Base-by-base conservation (phyloP, 2,113 vertebrate genomes). In the Galeopterus variegatus region DNA sequence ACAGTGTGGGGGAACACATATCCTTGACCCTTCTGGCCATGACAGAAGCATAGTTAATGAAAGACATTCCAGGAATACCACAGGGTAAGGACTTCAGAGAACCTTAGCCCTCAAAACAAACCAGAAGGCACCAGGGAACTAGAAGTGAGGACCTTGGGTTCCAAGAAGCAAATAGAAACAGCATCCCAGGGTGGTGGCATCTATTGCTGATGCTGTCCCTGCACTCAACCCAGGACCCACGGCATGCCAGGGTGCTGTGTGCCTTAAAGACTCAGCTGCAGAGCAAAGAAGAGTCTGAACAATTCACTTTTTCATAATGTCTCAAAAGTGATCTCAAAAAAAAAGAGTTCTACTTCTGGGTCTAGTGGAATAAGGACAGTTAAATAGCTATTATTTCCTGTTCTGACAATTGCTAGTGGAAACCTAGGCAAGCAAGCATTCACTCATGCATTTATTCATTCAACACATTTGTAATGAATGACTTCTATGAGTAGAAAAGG, bases 111-210 rank as follows among this genome's bases (percentile, higher is more conserved):
- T 97, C 15, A 10, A 89, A 69, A 92, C 33, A 82, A 75, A 52
- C 19, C 4, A 88, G 8, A 64, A 76, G 17, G 41, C 12, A 36
- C 36, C 36, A 81, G 21, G 28, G 31, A 19, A 56, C 60, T 45
- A n/a, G 28, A 95, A 82, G 36, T 14, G 69, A 95, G 85, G n/a
- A 17, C 36, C 33, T 31, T 60, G 28, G 33, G 33, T 62, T 88
- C 65, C 48, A 90, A 72, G 81, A 85, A 92, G 73, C 82, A 82
- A 91, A 91, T 3, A 82, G 85, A 93, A 88, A 70, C 3, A 17
- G 31, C 36, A 33, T 80, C 23, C 60, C 48, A 79, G 36, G 4
- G 67, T 15, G n/a, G 56, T 50, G 58, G 54, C 5, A 28, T 48
- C 58, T 41, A 88, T 1, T 17, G 73, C 77, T 82, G 19, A 79